Conservation (phyloP, 2,888 invertebrate genomes). For the Zaprionus obscuricornis region DNA sequence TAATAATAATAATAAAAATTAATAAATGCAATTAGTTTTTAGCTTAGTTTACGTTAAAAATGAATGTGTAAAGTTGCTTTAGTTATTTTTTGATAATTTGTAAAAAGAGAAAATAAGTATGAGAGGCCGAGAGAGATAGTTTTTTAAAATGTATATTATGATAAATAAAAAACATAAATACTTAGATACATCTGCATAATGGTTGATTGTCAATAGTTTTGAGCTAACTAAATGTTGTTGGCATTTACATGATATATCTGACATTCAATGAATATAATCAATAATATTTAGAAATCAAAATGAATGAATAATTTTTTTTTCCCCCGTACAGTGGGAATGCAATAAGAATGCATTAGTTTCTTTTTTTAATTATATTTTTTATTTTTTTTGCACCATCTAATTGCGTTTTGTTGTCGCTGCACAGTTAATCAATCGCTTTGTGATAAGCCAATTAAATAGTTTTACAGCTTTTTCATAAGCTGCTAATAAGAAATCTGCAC, state of each 20-base stretch:
- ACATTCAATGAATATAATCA: too few species aligned
- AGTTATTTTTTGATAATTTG: conserved; percentile 72
- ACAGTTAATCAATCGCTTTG: conserved; percentile 14
- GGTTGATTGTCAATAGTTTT: conserved; percentile 50
- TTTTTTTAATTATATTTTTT: background rate
- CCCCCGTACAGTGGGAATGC: too few species aligned
- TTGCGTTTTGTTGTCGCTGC: too few species aligned
- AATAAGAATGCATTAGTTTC: too few species aligned
- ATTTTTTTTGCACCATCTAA: too few species aligned
- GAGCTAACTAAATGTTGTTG: conserved; percentile 51
- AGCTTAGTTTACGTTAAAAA: conserved; percentile 51
- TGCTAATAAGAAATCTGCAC: too few species aligned
- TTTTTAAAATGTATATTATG: conserved; percentile 67
- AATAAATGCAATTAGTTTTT: conserved; percentile 59
- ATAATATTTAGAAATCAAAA: too few species aligned
- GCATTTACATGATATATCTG: conserved; percentile 1
- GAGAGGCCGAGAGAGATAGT: conserved; percentile 47
- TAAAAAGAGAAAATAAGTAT: conserved; percentile 50
- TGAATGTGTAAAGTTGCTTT: conserved; percentile 64
- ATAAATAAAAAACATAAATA: conserved; percentile 15
- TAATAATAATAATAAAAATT: conserved; percentile 11
- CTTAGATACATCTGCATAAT: too few species aligned
- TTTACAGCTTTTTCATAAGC: conserved; percentile 27
- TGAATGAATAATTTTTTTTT: too few species aligned
- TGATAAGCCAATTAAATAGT: conserved; percentile 30